Evolutionary conservation across 2,113 vertebrate genomes (phyloP).

Genomic region (Poeciliopsis occidentalis): DNA sequence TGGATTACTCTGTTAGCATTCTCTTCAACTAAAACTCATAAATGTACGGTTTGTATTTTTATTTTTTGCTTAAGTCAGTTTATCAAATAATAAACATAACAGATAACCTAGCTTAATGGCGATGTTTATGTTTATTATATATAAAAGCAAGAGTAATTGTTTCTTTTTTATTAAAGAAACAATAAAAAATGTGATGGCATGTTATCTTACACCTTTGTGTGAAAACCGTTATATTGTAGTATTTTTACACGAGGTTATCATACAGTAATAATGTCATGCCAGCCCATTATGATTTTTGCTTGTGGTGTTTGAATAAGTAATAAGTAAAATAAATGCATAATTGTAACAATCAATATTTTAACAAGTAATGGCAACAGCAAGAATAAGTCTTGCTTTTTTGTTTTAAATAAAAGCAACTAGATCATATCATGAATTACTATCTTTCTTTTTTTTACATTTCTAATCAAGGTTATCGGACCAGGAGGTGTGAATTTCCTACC

Average conservation of each 20-base stretch:
- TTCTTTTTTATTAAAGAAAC: neutral
- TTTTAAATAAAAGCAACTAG: too few species aligned
- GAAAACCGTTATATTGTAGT: neutral
- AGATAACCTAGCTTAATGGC: neutral
- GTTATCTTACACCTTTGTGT: neutral
- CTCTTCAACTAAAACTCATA: neutral
- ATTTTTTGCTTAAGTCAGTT: neutral
- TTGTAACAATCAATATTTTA: too few species aligned
- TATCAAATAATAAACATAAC: neutral
- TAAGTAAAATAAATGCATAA: too few species aligned
- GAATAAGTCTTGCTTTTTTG: too few species aligned
- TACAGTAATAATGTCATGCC: neutral
- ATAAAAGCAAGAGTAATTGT: neutral
- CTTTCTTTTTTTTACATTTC: too few species aligned
- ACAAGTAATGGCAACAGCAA: too few species aligned
- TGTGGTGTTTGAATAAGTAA: too few species aligned
- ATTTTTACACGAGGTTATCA: neutral
- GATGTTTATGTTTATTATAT: neutral
- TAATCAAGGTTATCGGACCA: neutral
- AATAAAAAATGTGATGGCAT: neutral
- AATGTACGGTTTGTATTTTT: neutral
- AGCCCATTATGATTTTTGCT: neutral
- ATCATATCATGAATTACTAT: too few species aligned
- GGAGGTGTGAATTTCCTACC: neutral
- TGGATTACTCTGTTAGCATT: neutral